phyloP scores from a whole-genome alignment of 2,797 vertebrate genomes.

The Rachycentron canadum region DNA sequence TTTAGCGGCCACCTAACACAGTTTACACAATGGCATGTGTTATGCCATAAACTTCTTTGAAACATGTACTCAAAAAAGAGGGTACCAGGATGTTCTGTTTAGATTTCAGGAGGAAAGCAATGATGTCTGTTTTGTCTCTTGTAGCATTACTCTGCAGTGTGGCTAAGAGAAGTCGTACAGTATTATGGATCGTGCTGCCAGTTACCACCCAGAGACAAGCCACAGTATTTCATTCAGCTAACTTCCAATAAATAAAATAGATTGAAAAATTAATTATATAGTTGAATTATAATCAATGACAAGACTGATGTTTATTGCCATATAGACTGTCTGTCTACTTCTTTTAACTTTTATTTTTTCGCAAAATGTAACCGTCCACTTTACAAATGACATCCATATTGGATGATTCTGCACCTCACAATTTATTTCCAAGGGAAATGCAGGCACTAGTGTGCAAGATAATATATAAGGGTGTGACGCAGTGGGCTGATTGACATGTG shows the following conservation, averaged over 20 bases:
- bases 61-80: conserved; percentile 30
- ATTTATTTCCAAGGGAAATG: neutral
- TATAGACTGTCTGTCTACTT: neutral
- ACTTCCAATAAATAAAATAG: neutral
- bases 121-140: conserved; percentile 73
- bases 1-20: conserved; percentile 24
- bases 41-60: conserved; percentile 33
- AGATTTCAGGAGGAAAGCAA: conserved; percentile 54
- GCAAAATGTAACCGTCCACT: neutral
- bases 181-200: conserved; percentile 10
- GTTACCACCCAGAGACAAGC: conserved; percentile 29
- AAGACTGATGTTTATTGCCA: neutral
- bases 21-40: conserved; percentile 46
- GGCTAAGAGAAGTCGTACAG: neutral
- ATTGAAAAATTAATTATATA: neutral
- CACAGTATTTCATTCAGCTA: conserved; percentile 2
- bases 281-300: neutral
- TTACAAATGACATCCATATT: neutral
- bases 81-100: conserved; percentile 65
- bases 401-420: neutral
- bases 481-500: neutral
- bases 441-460: neutral
- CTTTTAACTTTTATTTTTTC: neutral
- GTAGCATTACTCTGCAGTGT: neutral
- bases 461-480: neutral